These are phyloP conservation scores for Ptilodon capucinus DNA, from an alignment of 2,888 invertebrate species.

Conservation along the genomic window DNA sequence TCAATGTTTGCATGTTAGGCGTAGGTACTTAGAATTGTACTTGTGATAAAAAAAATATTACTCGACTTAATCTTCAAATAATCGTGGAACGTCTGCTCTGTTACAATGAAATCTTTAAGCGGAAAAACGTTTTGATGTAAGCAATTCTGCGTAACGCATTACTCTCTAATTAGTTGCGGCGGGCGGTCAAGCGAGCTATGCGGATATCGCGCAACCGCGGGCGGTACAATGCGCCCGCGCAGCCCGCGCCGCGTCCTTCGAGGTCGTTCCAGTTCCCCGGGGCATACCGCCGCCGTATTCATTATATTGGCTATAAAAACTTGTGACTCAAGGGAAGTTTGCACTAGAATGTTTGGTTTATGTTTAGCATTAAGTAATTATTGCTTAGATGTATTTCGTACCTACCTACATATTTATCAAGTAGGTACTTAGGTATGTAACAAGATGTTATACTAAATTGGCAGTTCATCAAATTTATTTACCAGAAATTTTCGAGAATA, in stretches of 20 bases:
- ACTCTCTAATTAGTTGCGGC: constrained; percentile 42
- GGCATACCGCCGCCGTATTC: background rate
- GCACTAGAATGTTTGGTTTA: background rate
- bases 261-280: constrained; percentile 65
- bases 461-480: background rate
- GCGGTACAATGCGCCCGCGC: constrained; percentile 43
- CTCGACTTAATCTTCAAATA: background rate
- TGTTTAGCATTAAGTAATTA: too few relatives aligned
- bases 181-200: constrained; percentile 61
- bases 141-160: constrained; percentile 29
- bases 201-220: constrained; percentile 72
- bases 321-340: background rate
- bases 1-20: too few relatives aligned
- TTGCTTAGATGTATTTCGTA: too few relatives aligned
- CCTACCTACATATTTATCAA: too few relatives aligned
- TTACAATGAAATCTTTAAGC: constrained; percentile 19
- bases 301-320: background rate
- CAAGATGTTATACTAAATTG: background rate
- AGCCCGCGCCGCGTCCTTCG: constrained; percentile 54
- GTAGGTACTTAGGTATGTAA: too few relatives aligned
- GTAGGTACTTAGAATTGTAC: too few relatives aligned
- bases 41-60: too few relatives aligned
- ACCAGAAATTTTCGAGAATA: background rate
- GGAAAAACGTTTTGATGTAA: constrained; percentile 29
- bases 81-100: constrained; percentile 1